phyloP scores from a whole-genome alignment of 2,113 vertebrate species.

The Macaca mulatta region DNA sequence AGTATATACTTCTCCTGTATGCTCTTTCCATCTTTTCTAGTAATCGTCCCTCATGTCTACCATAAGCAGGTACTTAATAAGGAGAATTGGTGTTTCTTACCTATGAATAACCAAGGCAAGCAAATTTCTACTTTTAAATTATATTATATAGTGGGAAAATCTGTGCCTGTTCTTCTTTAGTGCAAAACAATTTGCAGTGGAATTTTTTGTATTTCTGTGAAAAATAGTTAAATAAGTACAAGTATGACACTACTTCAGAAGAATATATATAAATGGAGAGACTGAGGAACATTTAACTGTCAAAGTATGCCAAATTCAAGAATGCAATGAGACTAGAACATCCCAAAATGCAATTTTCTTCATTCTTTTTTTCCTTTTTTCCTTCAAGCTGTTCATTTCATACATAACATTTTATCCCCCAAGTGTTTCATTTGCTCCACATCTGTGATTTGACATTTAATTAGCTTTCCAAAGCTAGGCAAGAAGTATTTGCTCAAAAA shows the following conservation, averaged over 20 bases:
- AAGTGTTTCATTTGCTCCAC: slow-evolving; percentile 28
- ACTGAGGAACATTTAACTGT: background rate
- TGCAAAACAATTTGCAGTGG: background rate
- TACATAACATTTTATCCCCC: slow-evolving; percentile 33
- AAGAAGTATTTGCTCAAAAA: slow-evolving; percentile 41
- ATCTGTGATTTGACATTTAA: slow-evolving; percentile 61
- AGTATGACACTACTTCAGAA: slow-evolving; percentile 4
- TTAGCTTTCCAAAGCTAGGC: slow-evolving; percentile 23
- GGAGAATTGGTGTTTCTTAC: background rate
- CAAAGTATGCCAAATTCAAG: slow-evolving; percentile 19
- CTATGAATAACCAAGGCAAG: background rate
- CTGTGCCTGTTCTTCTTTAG: background rate
- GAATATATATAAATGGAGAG: background rate
- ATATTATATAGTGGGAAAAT: background rate
- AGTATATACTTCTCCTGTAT: background rate
- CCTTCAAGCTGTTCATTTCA: slow-evolving; percentile 52
- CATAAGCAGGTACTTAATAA: background rate
- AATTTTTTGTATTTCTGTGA: background rate
- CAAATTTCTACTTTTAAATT: background rate
- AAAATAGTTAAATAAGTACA: slow-evolving; percentile 17
- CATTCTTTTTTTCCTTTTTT: background rate
- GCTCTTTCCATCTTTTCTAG: background rate
- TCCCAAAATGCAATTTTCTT: slow-evolving; percentile 33
- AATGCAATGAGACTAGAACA: background rate
- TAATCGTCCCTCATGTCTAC: background rate